Conservation (phyloP, 2,797 vertebrate genomes). For the Petrocephalus sullivani region DNA sequence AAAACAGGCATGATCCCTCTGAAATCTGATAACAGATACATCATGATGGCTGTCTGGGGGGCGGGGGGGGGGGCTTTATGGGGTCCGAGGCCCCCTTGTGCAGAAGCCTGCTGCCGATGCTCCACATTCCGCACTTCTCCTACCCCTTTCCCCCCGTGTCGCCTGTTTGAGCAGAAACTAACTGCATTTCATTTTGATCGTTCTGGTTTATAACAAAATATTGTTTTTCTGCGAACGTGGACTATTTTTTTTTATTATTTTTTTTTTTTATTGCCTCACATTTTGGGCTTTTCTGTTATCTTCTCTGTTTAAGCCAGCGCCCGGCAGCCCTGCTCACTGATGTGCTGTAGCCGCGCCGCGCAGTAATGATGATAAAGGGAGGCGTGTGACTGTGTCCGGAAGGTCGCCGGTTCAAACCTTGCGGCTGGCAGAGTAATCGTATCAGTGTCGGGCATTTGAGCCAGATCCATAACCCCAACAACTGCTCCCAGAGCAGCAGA, state of each 20-base stretch:
- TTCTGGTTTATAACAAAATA: slow-evolving; percentile 1
- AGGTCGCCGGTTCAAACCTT: not conserved
- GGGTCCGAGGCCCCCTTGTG: not conserved
- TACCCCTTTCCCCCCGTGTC: not conserved
- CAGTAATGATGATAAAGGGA: not conserved
- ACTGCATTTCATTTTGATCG: not conserved
- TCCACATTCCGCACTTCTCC: not conserved
- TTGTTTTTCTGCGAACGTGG: not conserved
- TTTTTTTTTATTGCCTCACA: not conserved
- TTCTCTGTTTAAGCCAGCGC: not conserved
- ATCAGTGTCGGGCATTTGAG: not conserved
- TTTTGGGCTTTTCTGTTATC: not conserved
- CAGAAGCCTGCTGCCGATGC: not conserved
- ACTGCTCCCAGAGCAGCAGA: not conserved
- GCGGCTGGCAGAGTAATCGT: not conserved
- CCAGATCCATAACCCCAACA: not conserved
- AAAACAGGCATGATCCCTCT: not conserved
- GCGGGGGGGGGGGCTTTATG: not conserved
- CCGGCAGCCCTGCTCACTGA: not conserved
- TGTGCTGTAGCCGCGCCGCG: not conserved
- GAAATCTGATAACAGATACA: not conserved
- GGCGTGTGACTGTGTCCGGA: not conserved
- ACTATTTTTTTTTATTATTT: not conserved
- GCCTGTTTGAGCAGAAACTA: not conserved
- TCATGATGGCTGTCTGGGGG: not conserved